These are phyloP conservation scores for Paramuricea clavata DNA, from an alignment of 92 coral and sea anemone genomes.

Conservation along the genomic window DNA sequence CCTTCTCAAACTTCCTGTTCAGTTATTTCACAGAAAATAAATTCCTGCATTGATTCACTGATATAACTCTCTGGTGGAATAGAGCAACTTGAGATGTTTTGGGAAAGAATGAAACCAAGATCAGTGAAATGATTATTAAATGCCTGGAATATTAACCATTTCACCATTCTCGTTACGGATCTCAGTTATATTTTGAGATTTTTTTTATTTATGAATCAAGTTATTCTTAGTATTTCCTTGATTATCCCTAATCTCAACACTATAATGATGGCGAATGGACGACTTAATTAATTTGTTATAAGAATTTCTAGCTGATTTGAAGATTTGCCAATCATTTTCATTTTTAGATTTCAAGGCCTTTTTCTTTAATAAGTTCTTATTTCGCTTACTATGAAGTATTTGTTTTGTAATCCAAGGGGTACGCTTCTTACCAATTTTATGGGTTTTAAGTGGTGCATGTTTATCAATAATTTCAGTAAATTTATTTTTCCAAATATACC, in stretches of 20 bases:
- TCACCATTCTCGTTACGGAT: background rate
- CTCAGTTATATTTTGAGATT: background rate
- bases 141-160: background rate
- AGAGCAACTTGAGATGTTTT: background rate
- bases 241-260: background rate
- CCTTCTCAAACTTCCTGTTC: too few species aligned
- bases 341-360: background rate
- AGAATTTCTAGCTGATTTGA: conserved; percentile 6
- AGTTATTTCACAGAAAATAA: background rate
- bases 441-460: too few species aligned
- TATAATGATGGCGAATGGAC: conserved; percentile 7
- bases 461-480: background rate
- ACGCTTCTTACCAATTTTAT: background rate
- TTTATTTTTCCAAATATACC: conserved; percentile 10
- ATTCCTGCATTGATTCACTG: background rate
- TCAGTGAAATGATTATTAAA: conserved; percentile 23
- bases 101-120: background rate
- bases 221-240: conserved; percentile 10
- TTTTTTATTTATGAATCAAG: conserved; percentile 1
- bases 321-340: conserved; percentile 3
- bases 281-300: conserved; percentile 25
- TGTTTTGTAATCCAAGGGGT: conserved; percentile 17
- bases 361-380: conserved; percentile 24
- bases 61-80: conserved; percentile 1
- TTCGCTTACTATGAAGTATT: background rate